A percentile compares a stretch with the other conserved stretches of the same genome.
These are phyloP conservation scores for Channallabes apus DNA, from an alignment of 2,797 vertebrate species.

Conservation along the genomic window DNA sequence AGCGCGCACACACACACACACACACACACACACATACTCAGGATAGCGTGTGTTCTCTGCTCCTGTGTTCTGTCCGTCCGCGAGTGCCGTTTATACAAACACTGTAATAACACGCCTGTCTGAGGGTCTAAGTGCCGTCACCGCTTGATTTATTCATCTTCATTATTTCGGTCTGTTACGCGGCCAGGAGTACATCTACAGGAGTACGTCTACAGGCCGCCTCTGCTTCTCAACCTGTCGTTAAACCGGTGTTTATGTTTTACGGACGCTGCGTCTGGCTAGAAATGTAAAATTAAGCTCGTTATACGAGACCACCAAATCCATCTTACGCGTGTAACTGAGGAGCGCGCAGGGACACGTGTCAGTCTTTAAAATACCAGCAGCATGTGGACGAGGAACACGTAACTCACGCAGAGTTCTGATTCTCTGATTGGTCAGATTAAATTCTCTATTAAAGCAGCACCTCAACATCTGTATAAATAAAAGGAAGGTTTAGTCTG, in stretches of 20 bases:
- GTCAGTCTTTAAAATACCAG: constrained; percentile 4
- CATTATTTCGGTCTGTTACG: constrained; percentile 31
- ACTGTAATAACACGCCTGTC: constrained; percentile 14
- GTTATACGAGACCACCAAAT: constrained; percentile 11
- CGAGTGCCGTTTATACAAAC: constrained; percentile 4
- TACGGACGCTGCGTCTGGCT: not conserved
- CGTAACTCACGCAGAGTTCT: not conserved
- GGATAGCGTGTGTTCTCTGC: not conserved
- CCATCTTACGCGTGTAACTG: not conserved
- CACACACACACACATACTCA: not conserved
- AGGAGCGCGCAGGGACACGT: not conserved
- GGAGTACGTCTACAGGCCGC: not conserved
- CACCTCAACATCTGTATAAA: no score
- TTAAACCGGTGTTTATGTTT: constrained; percentile 14
- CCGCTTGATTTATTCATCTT: constrained; percentile 34
- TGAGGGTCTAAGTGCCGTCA: not conserved
- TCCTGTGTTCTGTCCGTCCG: constrained; percentile 3
- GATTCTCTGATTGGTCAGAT: not conserved
- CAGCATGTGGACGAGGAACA: not conserved
- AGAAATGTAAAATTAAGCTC: constrained; percentile 15
- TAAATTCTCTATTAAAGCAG: not conserved
- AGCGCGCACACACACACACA: not conserved
- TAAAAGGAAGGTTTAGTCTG: no score
- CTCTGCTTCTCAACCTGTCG: not conserved
- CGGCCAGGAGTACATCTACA: not conserved